phyloP scores from a whole-genome alignment of 2,888 invertebrate species.

The Amphipoea lucens region DNA sequence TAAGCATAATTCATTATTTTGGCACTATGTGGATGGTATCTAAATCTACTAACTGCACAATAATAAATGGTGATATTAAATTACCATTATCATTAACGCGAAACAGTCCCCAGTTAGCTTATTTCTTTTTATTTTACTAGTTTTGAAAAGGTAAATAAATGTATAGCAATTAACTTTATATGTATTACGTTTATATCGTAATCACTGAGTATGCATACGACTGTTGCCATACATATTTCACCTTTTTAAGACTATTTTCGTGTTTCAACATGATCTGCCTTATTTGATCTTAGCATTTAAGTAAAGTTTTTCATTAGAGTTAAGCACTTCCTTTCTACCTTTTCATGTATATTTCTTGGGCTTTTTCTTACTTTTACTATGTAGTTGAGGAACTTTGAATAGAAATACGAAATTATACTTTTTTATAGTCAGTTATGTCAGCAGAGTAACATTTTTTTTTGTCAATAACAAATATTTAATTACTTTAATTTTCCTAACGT shows the following conservation, averaged over 20 bases:
- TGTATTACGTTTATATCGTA: not conserved
- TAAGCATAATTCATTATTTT: conserved; percentile 47
- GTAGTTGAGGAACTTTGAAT: conserved; percentile 39
- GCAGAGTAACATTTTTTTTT: not conserved
- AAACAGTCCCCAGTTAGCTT: conserved; percentile 38
- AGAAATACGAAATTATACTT: conserved; percentile 43
- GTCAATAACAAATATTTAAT: not conserved
- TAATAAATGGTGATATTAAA: conserved; percentile 27
- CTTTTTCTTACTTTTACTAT: conserved; percentile 37
- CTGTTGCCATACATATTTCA: not conserved
- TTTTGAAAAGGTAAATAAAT: conserved; percentile 43
- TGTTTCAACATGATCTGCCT: conserved; percentile 29
- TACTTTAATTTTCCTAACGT: not conserved
- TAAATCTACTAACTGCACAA: conserved; percentile 58
- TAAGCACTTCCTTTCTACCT: conserved; percentile 30
- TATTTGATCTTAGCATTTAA: conserved; percentile 9
- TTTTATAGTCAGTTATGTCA: not conserved
- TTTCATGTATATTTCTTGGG: conserved; percentile 47
- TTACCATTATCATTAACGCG: conserved; percentile 32
- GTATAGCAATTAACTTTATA: not conserved
- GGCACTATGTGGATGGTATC: conserved; percentile 51
- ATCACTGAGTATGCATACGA: not conserved
- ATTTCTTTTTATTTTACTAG: conserved; percentile 16
- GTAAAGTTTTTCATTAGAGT: conserved; percentile 28
- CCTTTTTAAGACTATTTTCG: conserved; percentile 33